Evolutionary conservation across 2,797 vertebrate species (phyloP), one percentile per base, ranked within the genome.

Genomic region (Cynopterus sphinx): DNA sequence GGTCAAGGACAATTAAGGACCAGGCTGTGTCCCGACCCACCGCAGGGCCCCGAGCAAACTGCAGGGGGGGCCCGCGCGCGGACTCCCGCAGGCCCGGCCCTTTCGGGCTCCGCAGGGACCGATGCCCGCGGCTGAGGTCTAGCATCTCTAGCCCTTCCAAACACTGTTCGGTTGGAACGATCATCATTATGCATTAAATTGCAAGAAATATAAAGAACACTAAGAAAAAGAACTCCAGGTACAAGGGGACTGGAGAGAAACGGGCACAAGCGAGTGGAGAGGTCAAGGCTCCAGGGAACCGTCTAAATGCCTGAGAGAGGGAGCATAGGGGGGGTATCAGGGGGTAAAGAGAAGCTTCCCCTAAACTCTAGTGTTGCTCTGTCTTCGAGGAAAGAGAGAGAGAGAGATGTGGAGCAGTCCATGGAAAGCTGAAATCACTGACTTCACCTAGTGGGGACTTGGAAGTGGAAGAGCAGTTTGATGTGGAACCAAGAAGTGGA

Each of bases 51-150:
- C 10, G 31, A 65, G 16, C 3, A 33, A 85, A 12, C 93, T 96
- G 95, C 91, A 97, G 95, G 91, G 93, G 93, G 86, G 82, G 70
- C 91, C 65, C 36, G 0, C 3, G 78, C 15, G 68, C 95, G 75
- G 71, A 67, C 36, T 49, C 49, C n/a, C 9, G 19, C 0, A 1
- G 4, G 49, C 49, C 49, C 0, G 5, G 55, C 57, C 5, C 28
- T 4, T 19, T 57, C 36, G 46, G 26, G 12, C n/a, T 79, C 53
- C 33, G 2, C 8, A 68, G 46, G 13, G 46, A 78, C 86, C 65
- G 33, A 86, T 1, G 5, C 43, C 8, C 0, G 67, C n/a, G 49
- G 36, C 16, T 31, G 41, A 86, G 41, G n/a, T 36, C 78, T 8
- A 63, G 63, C 28, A n/a, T 15, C 43, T 68, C 28, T 2, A 43